phyloP scores from a whole-genome alignment of 2,888 invertebrate genomes.

The Dryobota labecula region DNA sequence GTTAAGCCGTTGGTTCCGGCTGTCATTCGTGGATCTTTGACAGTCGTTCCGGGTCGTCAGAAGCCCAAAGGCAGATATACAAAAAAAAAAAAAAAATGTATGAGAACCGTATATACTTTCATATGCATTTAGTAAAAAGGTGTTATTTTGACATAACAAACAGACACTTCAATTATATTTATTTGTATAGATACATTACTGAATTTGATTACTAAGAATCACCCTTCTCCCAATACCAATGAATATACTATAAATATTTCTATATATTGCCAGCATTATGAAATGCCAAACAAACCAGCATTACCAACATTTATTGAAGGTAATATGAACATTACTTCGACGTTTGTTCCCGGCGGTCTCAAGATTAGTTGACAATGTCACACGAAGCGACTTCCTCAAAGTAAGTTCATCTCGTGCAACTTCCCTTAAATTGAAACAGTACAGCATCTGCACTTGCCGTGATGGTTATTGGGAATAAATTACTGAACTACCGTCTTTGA shows the following conservation, averaged over 20 bases:
- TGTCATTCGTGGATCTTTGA: too few relatives aligned
- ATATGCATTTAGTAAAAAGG: too few relatives aligned
- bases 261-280: not conserved
- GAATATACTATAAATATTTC: too few relatives aligned
- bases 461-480: slow-evolving; percentile 85
- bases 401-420: slow-evolving; percentile 86
- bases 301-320: slow-evolving; percentile 43
- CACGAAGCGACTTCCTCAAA: slow-evolving; percentile 84
- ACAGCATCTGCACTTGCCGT: slow-evolving; percentile 86
- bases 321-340: slow-evolving; percentile 68
- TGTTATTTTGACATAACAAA: too few relatives aligned
- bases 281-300: slow-evolving; percentile 13
- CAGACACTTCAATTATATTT: too few relatives aligned
- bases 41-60: too few relatives aligned
- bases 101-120: too few relatives aligned
- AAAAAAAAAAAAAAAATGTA: too few relatives aligned
- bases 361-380: slow-evolving; percentile 90
- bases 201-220: not conserved
- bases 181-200: too few relatives aligned
- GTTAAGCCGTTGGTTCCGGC: too few relatives aligned
- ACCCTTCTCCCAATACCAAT: not conserved
- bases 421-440: slow-evolving; percentile 90
- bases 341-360: slow-evolving; percentile 78
- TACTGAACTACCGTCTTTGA: slow-evolving; percentile 67
- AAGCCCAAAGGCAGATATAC: too few relatives aligned